phyloP scores from a whole-genome alignment of 2,113 vertebrate genomes.

The Gallinago undulata region DNA sequence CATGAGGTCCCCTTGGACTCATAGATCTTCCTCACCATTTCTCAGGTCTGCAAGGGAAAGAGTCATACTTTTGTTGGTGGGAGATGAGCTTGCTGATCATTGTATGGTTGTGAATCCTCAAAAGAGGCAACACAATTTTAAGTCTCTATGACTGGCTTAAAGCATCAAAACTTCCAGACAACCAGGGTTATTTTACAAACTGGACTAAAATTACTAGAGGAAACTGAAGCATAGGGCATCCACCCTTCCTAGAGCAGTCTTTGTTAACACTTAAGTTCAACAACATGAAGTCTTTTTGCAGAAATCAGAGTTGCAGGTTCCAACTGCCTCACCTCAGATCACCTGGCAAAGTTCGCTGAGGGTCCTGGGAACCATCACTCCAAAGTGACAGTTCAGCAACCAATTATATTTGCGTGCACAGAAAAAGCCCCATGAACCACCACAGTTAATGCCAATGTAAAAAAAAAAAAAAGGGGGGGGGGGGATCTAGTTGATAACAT shows the following conservation, averaged over 20 bases:
- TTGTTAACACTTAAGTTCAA: background rate
- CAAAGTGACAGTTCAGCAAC: background rate
- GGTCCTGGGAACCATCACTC: background rate
- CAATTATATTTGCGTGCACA: background rate
- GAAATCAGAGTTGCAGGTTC: background rate
- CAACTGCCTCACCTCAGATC: background rate
- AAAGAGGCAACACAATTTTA: background rate
- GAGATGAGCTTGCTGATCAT: background rate
- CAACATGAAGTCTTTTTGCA: background rate
- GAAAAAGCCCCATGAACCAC: background rate
- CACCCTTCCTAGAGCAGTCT: background rate
- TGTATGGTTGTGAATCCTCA: background rate
- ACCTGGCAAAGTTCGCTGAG: background rate
- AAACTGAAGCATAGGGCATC: background rate
- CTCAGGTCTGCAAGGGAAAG: background rate
- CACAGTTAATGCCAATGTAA: background rate
- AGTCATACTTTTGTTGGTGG: background rate
- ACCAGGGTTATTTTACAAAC: background rate
- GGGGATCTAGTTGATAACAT: background rate
- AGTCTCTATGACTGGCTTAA: background rate
- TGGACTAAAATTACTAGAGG: background rate
- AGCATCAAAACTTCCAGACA: background rate
- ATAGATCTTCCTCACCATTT: background rate
- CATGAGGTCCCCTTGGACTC: background rate
- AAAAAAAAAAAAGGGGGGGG: background rate